phyloP scores from a whole-genome alignment of 2,797 vertebrate genomes.

The Eupleurogrammus muticus region DNA sequence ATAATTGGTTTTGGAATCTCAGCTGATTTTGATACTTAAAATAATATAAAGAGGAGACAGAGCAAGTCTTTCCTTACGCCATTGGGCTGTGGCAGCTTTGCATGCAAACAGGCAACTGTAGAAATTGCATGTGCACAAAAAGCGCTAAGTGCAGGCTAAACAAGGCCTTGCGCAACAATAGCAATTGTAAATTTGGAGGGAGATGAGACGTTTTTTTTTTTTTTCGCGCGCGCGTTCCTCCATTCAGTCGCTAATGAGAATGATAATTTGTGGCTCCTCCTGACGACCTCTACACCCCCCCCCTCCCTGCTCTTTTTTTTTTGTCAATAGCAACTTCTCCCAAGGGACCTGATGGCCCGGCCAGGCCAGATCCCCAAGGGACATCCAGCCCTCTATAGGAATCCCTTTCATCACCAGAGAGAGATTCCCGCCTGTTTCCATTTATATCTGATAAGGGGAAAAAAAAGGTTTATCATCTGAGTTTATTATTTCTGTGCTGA shows the following conservation, averaged over 20 bases:
- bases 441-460: slow-evolving; percentile 3
- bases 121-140: slow-evolving; percentile 30
- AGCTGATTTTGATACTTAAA: background rate
- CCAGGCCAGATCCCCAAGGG: slow-evolving; percentile 65
- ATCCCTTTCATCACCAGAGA: slow-evolving; percentile 71
- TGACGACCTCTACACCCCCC: slow-evolving; percentile 78
- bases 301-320: slow-evolving; percentile 2
- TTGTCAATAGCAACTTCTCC: slow-evolving; percentile 71
- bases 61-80: background rate
- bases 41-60: background rate
- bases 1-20: background rate
- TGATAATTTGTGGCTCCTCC: slow-evolving; percentile 83
- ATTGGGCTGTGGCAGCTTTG: background rate
- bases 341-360: slow-evolving; percentile 65
- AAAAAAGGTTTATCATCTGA: background rate
- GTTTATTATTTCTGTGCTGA: background rate
- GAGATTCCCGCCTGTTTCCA: slow-evolving; percentile 67
- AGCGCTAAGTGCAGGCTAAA: slow-evolving; percentile 16
- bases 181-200: slow-evolving; percentile 66
- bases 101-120: background rate
- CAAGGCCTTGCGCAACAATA: slow-evolving; percentile 38
- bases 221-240: slow-evolving; percentile 60
- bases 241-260: slow-evolving; percentile 83
- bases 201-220: slow-evolving; percentile 45
- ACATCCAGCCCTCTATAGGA: slow-evolving; percentile 73